These are phyloP conservation scores for Odiellus spinosus DNA, from an alignment of 2,888 invertebrate genomes.

Conservation along the genomic window DNA sequence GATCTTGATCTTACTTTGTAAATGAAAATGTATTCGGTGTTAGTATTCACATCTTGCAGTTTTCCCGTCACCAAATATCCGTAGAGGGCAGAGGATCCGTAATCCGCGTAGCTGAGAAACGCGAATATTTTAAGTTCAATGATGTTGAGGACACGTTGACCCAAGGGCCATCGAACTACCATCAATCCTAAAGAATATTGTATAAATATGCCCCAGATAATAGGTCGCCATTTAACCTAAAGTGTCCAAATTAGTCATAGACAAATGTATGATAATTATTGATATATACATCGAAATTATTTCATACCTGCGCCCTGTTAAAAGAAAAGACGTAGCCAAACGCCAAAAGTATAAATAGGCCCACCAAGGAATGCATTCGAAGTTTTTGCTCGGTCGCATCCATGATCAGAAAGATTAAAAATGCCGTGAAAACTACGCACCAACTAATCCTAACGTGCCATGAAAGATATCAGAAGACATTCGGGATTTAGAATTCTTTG, in stretches of 20 bases:
- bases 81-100: slow-evolving; percentile 71
- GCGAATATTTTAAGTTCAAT: slow-evolving; percentile 45
- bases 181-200: slow-evolving; percentile 34
- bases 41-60: slow-evolving; percentile 26
- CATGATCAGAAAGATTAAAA: slow-evolving; percentile 3
- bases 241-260: not conserved
- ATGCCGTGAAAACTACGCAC: not conserved
- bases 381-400: not conserved
- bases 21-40: slow-evolving; percentile 42
- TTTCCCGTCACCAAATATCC: slow-evolving; percentile 34
- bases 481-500: too few species aligned
- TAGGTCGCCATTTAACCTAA: slow-evolving; percentile 29
- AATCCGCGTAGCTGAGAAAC: slow-evolving; percentile 60
- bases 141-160: slow-evolving; percentile 51
- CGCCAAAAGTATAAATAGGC: slow-evolving; percentile 7
- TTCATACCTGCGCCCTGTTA: slow-evolving; percentile 29
- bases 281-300: not conserved
- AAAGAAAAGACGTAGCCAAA: slow-evolving; percentile 10
- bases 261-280: not conserved
- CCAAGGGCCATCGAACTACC: slow-evolving; percentile 40
- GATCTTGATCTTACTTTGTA: slow-evolving; percentile 51
- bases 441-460: too few species aligned
- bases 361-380: slow-evolving; percentile 6
- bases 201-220: slow-evolving; percentile 32
- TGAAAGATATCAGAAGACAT: too few species aligned